Evolutionary conservation across 1,140 invertebrate genomes (phyloP).

Genomic region (Cryptotermes secundus): DNA sequence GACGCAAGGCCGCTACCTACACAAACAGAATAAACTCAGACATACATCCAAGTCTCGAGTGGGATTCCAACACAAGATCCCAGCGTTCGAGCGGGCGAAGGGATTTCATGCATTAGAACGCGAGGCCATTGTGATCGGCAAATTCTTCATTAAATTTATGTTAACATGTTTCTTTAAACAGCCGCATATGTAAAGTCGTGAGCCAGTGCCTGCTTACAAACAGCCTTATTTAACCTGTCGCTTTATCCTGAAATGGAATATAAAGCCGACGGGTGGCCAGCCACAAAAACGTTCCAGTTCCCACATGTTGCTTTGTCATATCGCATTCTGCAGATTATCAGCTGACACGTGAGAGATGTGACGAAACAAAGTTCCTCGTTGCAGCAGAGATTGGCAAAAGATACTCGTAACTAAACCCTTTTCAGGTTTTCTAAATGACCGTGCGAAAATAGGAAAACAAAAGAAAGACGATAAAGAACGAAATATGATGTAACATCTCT

Average conservation of each 20-base stretch:
- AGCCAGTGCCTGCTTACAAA: neutral
- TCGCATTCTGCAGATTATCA: neutral
- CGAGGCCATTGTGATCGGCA: too few relatives aligned
- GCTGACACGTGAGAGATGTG: neutral
- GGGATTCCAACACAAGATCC: too few relatives aligned
- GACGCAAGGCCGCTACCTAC: too few relatives aligned
- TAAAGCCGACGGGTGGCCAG: neutral
- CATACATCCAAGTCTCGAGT: too few relatives aligned
- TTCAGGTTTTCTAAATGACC: slow-evolving; percentile 5
- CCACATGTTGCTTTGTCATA: neutral
- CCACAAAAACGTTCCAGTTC: neutral
- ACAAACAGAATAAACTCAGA: too few relatives aligned
- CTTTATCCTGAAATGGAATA: neutral
- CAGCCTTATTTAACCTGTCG: neutral
- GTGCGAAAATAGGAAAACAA: neutral
- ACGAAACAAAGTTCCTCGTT: neutral
- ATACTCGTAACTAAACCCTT: neutral
- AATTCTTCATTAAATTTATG: too few relatives aligned
- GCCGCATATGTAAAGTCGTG: too few relatives aligned
- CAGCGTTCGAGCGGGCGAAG: too few relatives aligned
- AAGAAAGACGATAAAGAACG: neutral
- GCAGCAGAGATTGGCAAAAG: neutral
- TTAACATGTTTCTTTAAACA: too few relatives aligned
- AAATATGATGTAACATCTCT: neutral
- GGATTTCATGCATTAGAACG: too few relatives aligned